Base-by-base conservation (phyloP, 2,888 invertebrate species). In the Lagria hirta region DNA sequence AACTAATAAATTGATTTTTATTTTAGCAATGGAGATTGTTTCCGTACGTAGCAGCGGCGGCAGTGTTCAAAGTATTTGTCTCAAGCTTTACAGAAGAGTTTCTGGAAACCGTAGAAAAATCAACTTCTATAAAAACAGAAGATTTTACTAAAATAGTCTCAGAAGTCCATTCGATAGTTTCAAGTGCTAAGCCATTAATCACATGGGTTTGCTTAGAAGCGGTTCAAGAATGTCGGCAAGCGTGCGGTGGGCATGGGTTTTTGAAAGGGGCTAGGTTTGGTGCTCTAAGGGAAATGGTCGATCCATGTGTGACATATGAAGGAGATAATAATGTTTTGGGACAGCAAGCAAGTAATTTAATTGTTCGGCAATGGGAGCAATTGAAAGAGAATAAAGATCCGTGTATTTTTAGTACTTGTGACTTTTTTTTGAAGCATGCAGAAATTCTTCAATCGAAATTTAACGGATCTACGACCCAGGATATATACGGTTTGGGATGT, bases 291-390 rank as follows among this genome's bases (percentile, higher is more conserved):
- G 83, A 83, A 63, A 88, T 89, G 70, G 87, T 91, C 69, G 96
- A 96, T 69, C 87, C 94, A 0, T 86, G 87, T 22, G 87, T 89
- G 38, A 95, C 95, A 0, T 93, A 92, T 69, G 95, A 95, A 69
- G 94, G 95, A 0, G 94, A 95, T 73, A 95, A 95, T 73, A 93
- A 89, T 70, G 93, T 95, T 12, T 75, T 96, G 2, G 79, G 87
- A 0, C 94, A 94, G 64, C 94, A 94, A 70, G 84, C 90, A 0
- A 88, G 88, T 62, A 94, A 93, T 73, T 94, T 90, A 84, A 73
- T 94, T 37, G 66, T 87, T 28, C 71, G 84, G 1, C 86, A 86
- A 65, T 84, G 82, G 79, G 74, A 72, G 24, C 64, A 73, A 2
- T 13, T 43, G 2, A 61, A 69, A 11, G 52, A 65, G 2, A 75